phyloP scores from a whole-genome alignment of 2,888 invertebrate species.

The Adelphocoris suturalis region DNA sequence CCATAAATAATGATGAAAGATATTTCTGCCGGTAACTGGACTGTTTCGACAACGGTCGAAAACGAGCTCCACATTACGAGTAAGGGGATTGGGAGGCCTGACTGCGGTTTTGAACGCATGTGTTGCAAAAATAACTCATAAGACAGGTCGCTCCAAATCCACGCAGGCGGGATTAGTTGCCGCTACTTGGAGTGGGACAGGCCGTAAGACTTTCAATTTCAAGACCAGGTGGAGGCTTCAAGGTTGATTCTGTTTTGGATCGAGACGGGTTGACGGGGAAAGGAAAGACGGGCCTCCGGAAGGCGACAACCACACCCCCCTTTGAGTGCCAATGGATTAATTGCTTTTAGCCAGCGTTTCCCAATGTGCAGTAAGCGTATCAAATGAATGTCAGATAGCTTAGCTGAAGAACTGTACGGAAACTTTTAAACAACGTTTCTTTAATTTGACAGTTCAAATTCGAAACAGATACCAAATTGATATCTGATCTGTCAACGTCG shows the following conservation, averaged over 20 bases:
- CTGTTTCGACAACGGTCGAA: constrained; percentile 48
- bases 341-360: neutral
- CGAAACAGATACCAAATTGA: no score
- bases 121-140: constrained; percentile 39
- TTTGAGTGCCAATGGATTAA: neutral
- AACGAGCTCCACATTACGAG: constrained; percentile 1
- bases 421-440: no score
- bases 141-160: constrained; percentile 14
- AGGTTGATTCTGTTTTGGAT: constrained; percentile 56
- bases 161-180: neutral
- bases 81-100: constrained; percentile 27
- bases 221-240: constrained; percentile 8
- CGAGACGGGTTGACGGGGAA: neutral
- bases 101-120: neutral
- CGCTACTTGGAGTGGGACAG: neutral
- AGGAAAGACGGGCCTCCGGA: constrained; percentile 3
- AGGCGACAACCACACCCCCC: constrained; percentile 13
- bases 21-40: constrained; percentile 50
- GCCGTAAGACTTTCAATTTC: neutral
- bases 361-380: no score
- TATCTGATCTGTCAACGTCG: no score
- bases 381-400: no score
- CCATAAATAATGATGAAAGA: constrained; percentile 55
- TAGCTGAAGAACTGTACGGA: no score
- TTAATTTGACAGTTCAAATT: no score